Percentiles rank a stretch among this genome's conserved stretches.
phyloP scores from a whole-genome alignment of 2,113 vertebrate genomes.

The Euleptes europaea region DNA sequence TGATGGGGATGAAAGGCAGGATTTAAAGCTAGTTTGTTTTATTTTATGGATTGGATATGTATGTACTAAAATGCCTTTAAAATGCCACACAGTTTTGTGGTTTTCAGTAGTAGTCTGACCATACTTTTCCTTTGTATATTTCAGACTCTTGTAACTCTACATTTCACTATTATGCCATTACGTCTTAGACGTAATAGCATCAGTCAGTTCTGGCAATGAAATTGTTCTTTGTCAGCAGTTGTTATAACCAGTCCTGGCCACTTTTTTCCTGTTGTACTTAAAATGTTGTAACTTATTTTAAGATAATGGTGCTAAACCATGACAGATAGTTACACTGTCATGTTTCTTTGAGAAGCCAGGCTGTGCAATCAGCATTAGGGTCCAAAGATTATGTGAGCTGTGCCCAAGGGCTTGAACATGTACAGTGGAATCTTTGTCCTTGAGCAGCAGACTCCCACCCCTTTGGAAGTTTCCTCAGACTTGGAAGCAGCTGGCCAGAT shows the following conservation, averaged over 20 bases:
- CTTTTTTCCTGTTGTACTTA: neutral
- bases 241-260: neutral
- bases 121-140: neutral
- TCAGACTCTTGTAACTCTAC: neutral
- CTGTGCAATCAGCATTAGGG: too few relatives aligned
- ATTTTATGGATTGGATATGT: neutral
- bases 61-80: neutral
- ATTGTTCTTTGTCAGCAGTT: neutral
- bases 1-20: too few relatives aligned
- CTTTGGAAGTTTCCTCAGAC: too few relatives aligned
- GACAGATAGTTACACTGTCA: too few relatives aligned
- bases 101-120: neutral
- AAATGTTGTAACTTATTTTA: neutral
- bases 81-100: neutral
- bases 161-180: neutral
- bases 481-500: too few relatives aligned
- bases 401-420: too few relatives aligned
- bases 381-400: too few relatives aligned
- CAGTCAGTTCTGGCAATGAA: neutral
- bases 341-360: too few relatives aligned
- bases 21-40: too few relatives aligned
- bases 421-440: too few relatives aligned
- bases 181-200: neutral
- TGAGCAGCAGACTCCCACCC: too few relatives aligned
- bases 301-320: neutral